Evolutionary conservation across 2,113 vertebrate species (phyloP).

Genomic region (Chaetura pelagica): DNA sequence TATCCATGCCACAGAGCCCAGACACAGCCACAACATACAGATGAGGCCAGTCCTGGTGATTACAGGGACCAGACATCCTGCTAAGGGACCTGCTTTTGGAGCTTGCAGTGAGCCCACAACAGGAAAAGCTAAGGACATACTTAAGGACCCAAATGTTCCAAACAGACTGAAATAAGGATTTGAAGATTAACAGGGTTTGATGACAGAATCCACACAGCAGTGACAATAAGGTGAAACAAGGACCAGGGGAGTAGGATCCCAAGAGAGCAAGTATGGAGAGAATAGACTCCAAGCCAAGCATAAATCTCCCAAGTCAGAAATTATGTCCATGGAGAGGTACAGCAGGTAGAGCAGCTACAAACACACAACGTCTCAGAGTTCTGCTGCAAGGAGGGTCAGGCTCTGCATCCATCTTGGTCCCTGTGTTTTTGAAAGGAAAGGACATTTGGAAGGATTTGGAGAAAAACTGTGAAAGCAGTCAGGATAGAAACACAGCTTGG

Average conservation of each 20-base stretch:
- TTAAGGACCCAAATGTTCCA: neutral
- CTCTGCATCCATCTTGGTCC: neutral
- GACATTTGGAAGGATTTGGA: neutral
- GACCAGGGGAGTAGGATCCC: neutral
- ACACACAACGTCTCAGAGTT: neutral
- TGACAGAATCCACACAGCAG: neutral
- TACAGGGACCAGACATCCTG: neutral
- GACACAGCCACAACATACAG: neutral
- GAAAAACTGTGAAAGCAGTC: neutral
- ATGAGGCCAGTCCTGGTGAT: neutral
- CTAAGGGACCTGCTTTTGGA: neutral
- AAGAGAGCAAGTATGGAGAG: neutral
- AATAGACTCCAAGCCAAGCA: neutral
- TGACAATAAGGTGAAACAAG: neutral
- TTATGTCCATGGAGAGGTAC: neutral
- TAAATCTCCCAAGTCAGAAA: neutral
- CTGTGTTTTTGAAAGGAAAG: neutral
- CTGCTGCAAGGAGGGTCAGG: neutral
- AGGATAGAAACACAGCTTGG: neutral
- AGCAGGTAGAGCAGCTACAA: neutral
- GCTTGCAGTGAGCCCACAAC: neutral
- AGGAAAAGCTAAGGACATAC: neutral
- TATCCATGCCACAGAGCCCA: neutral
- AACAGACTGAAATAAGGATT: neutral
- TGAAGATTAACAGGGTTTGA: neutral